Evolutionary conservation across 2,797 vertebrate species (phyloP).

Genomic region (Anas georgica): DNA sequence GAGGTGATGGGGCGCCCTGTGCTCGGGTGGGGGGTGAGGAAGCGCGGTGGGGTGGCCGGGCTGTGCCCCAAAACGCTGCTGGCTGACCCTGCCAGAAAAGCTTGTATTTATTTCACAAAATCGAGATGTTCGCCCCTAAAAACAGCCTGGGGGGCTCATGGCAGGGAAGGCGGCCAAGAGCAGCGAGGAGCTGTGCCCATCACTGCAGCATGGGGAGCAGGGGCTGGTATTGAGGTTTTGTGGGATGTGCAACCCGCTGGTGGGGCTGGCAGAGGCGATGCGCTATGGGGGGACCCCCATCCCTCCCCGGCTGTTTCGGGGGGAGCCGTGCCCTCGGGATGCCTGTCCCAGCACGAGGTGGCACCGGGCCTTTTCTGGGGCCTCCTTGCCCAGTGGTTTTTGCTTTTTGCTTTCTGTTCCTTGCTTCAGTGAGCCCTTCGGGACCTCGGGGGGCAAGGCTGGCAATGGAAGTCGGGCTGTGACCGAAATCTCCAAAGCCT

Average conservation of each 20-base stretch:
- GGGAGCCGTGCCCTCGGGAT: neutral
- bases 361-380: fast-evolving
- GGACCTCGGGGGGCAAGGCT: neutral
- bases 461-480: neutral
- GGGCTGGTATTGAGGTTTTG: neutral
- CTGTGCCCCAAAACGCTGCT: neutral
- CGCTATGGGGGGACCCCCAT: neutral
- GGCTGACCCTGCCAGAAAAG: neutral
- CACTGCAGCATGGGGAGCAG: fast-evolving
- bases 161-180: neutral
- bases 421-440: neutral
- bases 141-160: neutral
- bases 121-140: fast-evolving
- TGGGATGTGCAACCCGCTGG: fast-evolving
- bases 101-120: fast-evolving
- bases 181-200: no score
- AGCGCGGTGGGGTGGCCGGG: no score
- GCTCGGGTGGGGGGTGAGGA: no score
- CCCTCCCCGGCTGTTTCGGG: neutral
- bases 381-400: neutral
- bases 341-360: fast-evolving
- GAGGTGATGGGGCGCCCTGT: fast-evolving
- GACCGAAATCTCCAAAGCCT: neutral
- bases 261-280: neutral
- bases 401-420: neutral